These are phyloP conservation scores for Macaria notata DNA, from an alignment of 2,888 invertebrate genomes.

Conservation along the genomic window DNA sequence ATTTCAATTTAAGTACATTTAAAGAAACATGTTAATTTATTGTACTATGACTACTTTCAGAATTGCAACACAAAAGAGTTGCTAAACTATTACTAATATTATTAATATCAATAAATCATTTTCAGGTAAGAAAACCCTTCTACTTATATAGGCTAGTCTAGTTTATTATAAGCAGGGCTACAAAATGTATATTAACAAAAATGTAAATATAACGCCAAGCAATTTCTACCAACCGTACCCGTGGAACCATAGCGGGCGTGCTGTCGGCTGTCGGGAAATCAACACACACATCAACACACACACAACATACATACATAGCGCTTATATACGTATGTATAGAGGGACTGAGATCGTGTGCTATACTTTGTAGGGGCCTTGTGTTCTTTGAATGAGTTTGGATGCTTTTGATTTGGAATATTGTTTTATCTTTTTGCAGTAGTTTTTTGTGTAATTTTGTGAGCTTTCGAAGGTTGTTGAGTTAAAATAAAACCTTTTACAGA, in stretches of 20 bases:
- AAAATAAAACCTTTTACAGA: too few species aligned
- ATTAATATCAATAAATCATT: too few species aligned
- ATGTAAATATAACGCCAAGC: slow-evolving; percentile 11
- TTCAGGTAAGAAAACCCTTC: too few species aligned
- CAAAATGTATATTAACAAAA: not conserved
- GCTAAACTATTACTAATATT: too few species aligned
- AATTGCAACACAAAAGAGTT: too few species aligned
- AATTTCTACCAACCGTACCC: slow-evolving; percentile 47
- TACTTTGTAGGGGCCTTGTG: slow-evolving; percentile 23
- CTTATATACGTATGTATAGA: slow-evolving; percentile 35
- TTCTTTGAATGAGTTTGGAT: slow-evolving; percentile 5
- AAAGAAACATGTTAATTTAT: too few species aligned
- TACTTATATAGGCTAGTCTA: too few species aligned
- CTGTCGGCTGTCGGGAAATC: slow-evolving; percentile 73
- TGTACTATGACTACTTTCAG: too few species aligned
- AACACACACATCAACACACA: slow-evolving; percentile 65
- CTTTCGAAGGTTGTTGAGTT: too few species aligned
- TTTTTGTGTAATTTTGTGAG: not conserved
- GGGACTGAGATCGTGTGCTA: slow-evolving; percentile 65
- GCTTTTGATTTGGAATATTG: not conserved
- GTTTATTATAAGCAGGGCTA: too few species aligned
- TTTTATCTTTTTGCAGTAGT: too few species aligned
- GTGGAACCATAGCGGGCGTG: slow-evolving; percentile 51
- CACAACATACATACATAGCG: slow-evolving; percentile 32
- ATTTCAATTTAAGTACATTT: too few species aligned